Evolutionary conservation across 2,888 invertebrate genomes (phyloP).

Genomic region (Amphipyra berbera): DNA sequence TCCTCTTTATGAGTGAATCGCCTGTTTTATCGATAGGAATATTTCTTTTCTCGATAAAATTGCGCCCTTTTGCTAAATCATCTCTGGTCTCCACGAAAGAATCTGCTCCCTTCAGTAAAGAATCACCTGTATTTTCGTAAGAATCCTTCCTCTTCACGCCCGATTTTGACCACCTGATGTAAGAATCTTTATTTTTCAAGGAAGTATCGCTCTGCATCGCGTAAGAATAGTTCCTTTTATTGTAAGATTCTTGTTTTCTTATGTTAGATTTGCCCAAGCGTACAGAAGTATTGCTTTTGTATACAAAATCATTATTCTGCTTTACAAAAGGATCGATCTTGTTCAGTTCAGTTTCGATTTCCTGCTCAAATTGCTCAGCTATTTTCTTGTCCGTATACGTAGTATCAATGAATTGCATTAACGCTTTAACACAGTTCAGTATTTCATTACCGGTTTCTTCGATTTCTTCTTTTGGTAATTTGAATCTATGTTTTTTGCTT

Average conservation of each 20-base stretch:
- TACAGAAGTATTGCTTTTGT: background rate
- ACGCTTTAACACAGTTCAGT: conserved; percentile 71
- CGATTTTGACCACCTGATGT: conserved; percentile 5
- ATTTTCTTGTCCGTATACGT: conserved; percentile 45
- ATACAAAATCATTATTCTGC: background rate
- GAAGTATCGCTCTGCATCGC: background rate
- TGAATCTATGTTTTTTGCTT: conserved; percentile 79
- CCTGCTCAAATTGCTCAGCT: conserved; percentile 13
- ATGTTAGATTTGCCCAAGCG: background rate
- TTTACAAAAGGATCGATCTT: background rate
- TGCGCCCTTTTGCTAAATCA: background rate
- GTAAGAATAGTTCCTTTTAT: conserved; percentile 11
- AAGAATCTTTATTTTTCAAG: conserved; percentile 1
- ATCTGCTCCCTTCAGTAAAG: background rate
- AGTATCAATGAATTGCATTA: conserved; percentile 81
- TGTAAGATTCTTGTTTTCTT: conserved; percentile 5
- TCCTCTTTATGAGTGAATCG: background rate
- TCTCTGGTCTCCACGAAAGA: too few relatives aligned
- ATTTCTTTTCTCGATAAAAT: background rate
- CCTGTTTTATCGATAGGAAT: background rate
- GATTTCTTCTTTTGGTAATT: conserved; percentile 79
- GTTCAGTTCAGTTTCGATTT: background rate
- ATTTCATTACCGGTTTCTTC: conserved; percentile 79
- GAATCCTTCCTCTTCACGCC: background rate
- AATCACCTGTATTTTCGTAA: background rate